These are phyloP conservation scores for Cygnus olor DNA, from an alignment of 2,797 vertebrate genomes.

Conservation along the genomic window DNA sequence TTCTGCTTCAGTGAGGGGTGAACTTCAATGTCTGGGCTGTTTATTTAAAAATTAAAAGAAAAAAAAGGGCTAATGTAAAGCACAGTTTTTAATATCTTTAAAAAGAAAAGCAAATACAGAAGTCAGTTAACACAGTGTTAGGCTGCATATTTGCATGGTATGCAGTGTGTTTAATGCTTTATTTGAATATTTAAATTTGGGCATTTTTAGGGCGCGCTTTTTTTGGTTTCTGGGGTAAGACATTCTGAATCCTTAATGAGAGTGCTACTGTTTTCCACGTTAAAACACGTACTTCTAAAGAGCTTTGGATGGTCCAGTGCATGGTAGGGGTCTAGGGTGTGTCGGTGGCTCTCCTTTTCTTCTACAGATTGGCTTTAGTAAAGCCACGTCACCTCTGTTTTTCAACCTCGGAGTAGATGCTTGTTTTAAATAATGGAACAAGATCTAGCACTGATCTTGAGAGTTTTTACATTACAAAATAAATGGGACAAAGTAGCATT, in stretches of 20 bases:
- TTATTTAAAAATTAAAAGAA: background rate
- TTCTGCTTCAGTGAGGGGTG: slow-evolving; percentile 17
- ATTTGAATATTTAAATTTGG: background rate
- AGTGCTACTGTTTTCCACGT: background rate
- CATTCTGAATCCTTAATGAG: background rate
- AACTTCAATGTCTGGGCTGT: slow-evolving; percentile 1
- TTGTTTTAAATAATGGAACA: background rate
- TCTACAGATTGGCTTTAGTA: background rate
- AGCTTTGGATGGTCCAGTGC: background rate
- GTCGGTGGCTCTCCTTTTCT: background rate
- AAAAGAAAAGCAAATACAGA: background rate
- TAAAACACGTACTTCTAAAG: background rate
- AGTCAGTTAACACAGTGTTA: background rate
- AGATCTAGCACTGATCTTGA: background rate
- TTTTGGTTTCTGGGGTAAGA: background rate
- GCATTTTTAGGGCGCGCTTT: background rate
- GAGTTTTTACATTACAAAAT: background rate
- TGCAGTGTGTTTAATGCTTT: background rate
- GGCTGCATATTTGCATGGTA: background rate
- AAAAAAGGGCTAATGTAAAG: background rate
- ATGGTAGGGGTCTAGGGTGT: background rate
- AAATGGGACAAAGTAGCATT: background rate
- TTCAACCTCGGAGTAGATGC: background rate
- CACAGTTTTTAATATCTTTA: background rate
- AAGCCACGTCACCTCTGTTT: background rate